Evolutionary conservation across 92 coral and sea anemone genomes (phyloP), one percentile per base, ranked within the genome.

Genomic region (Pocillopora meandrina): DNA sequence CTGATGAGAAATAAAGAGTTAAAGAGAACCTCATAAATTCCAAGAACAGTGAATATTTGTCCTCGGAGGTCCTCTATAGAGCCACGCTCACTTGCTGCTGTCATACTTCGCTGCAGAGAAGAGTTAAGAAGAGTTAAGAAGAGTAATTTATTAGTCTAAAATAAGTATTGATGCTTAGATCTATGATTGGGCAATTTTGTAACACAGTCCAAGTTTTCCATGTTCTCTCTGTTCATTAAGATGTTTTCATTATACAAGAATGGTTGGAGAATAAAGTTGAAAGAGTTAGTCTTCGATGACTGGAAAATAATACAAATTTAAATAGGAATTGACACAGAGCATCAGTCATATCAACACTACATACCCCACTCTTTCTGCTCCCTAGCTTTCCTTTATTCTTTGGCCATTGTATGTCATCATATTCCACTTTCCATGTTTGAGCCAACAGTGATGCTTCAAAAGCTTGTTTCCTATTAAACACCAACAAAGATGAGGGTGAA

Each of bases 371-470:
- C 76, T 82, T 91, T 67, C 93, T 89, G 85, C 94, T 91, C 12
- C 94, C 94, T 81, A 91, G 57, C 47, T 87, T 88, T 76, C 81
- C 89, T 85, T 87, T 85, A 59, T 90, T 84, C 81, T 89, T 89
- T n/a, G 97, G 97, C 97, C 97, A 93, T 58, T 91, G 84, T 73
- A 93, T 93, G 64, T 93, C 94, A 72, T 93, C 94, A 42, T 91
- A 91, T 81, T 93, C 88, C 67, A 93, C 60, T 79, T 92, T 85
- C 97, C 97, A 93, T 56, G 77, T 90, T 26, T 92, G 95, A 23
- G 97, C 97, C 70, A 87, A 65, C 52, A 93, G 62, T 35, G 94
- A 87, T 68, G 94, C 97, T 74, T 93, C 97, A 68, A 91, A 93
- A 18, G 92, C 92, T 87, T 93, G 83, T 73, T 93, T 93, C 61